Evolutionary conservation across 2,797 vertebrate species (phyloP).

Genomic region (Ceryle rudis): DNA sequence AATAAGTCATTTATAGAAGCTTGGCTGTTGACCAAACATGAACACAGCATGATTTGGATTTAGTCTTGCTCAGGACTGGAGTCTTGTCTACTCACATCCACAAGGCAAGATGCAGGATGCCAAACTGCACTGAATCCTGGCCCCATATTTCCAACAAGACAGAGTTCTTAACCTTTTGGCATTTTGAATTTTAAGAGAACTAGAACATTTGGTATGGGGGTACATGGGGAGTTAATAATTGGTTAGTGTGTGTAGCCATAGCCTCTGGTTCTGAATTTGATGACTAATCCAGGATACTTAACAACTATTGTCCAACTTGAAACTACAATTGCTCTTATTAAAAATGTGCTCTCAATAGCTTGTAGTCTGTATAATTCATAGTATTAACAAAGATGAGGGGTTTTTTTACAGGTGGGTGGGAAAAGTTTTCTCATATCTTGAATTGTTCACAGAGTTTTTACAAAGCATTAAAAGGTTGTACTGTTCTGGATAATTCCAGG

Average conservation of each 20-base stretch:
- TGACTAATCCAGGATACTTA: background rate
- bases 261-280: background rate
- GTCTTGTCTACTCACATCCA: background rate
- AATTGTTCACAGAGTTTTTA: background rate
- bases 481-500: background rate
- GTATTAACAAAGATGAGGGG: background rate
- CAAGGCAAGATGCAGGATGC: background rate
- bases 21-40: slow-evolving; percentile 6
- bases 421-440: background rate
- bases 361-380: background rate
- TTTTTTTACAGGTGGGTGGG: background rate
- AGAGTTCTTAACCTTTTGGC: background rate
- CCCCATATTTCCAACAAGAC: background rate
- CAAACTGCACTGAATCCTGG: background rate
- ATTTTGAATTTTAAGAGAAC: background rate
- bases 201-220: background rate
- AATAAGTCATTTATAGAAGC: slow-evolving; percentile 33
- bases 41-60: slow-evolving; percentile 11
- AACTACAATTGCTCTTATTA: background rate
- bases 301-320: background rate
- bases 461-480: background rate
- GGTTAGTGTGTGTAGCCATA: background rate
- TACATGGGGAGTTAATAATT: background rate
- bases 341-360: background rate
- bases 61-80: background rate